phyloP scores from a whole-genome alignment of 2,888 invertebrate species.

The Odontomyia ornata region DNA sequence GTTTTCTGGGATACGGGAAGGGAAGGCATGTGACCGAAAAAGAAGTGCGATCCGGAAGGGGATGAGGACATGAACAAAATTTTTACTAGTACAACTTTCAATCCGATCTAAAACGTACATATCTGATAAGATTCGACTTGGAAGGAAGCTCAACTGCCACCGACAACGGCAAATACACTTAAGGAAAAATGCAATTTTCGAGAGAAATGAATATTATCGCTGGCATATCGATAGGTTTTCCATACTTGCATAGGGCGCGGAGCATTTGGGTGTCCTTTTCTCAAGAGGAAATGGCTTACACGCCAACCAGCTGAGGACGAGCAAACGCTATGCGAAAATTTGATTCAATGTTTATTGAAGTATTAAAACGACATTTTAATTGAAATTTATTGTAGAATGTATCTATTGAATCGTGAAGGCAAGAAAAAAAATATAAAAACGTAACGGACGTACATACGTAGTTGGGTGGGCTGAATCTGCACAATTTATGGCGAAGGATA shows the following conservation, averaged over 20 bases:
- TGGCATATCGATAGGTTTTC: conserved; percentile 38
- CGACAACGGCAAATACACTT: conserved; percentile 31
- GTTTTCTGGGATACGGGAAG: not conserved
- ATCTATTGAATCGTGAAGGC: conserved; percentile 26
- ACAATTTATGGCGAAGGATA: too few species aligned
- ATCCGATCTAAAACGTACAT: conserved; percentile 14
- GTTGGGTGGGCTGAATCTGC: too few species aligned
- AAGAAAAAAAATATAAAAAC: not conserved
- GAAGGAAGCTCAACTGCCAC: conserved; percentile 24
- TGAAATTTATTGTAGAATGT: conserved; percentile 33
- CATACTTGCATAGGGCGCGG: not conserved
- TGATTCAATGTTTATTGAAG: conserved; percentile 45
- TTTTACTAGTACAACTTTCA: not conserved
- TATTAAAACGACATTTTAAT: conserved; percentile 43
- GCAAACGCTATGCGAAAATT: conserved; percentile 32
- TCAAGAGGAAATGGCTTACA: not conserved
- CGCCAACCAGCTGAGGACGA: not conserved
- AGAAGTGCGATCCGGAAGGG: not conserved
- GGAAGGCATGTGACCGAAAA: not conserved
- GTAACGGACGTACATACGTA: too few species aligned
- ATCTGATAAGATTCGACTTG: conserved; percentile 27
- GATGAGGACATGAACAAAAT: not conserved
- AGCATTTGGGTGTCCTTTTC: not conserved
- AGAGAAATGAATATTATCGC: conserved; percentile 39
- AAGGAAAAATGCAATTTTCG: conserved; percentile 42